These are phyloP conservation scores for Helicoverpa zea DNA, from an alignment of 1,140 invertebrate species.

Conservation along the genomic window DNA sequence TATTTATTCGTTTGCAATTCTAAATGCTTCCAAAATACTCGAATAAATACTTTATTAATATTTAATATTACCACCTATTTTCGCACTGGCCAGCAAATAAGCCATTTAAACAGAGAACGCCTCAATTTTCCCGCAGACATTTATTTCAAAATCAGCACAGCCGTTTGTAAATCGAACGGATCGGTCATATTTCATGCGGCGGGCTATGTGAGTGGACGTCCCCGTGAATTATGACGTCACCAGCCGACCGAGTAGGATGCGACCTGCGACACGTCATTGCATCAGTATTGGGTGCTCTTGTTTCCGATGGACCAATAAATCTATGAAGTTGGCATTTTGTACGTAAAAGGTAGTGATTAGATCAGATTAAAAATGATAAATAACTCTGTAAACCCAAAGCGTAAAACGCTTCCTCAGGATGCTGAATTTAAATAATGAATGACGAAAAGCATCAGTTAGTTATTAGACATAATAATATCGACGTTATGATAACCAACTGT, in stretches of 20 bases:
- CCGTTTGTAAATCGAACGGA: constrained; percentile 43
- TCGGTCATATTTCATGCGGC: constrained; percentile 51
- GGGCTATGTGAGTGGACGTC: constrained; percentile 43
- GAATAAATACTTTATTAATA: no score
- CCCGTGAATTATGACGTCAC: constrained; percentile 55
- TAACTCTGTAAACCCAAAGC: no score
- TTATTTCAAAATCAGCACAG: constrained; percentile 40
- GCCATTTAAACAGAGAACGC: neutral
- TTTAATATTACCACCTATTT: neutral
- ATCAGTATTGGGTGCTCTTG: constrained; percentile 50
- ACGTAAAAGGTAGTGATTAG: no score
- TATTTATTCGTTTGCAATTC: no score
- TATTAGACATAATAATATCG: no score
- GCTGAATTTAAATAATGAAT: no score
- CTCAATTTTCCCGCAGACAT: constrained; percentile 36
- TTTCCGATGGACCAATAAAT: constrained; percentile 55
- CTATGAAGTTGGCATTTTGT: constrained; percentile 44
- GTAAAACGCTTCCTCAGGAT: no score
- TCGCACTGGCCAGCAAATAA: neutral
- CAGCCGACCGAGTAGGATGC: constrained; percentile 50
- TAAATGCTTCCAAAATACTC: no score
- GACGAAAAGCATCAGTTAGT: no score
- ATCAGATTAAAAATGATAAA: no score
- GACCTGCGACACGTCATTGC: constrained; percentile 54
- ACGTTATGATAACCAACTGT: no score